These are phyloP conservation scores for Saturnia japonica DNA, from an alignment of 2,888 invertebrate species.

Conservation along the genomic window DNA sequence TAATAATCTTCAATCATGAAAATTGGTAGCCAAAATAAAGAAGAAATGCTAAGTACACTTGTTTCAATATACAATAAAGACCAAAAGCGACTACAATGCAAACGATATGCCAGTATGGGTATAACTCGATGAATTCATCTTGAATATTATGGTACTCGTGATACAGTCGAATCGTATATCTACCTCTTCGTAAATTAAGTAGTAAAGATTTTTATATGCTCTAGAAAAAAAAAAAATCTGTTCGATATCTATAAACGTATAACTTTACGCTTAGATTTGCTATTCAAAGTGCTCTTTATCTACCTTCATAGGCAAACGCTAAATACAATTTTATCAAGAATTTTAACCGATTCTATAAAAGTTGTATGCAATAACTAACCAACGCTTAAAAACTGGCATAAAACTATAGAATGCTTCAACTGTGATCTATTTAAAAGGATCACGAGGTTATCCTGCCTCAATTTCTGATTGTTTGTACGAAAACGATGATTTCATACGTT, in stretches of 20 bases:
- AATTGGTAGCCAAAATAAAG: no score
- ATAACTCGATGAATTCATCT: no score
- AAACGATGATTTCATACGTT: not conserved
- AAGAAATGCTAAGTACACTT: no score
- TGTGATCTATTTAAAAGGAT: not conserved
- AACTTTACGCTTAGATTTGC: not conserved
- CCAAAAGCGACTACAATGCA: no score
- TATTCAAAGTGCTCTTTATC: not conserved
- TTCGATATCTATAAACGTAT: not conserved
- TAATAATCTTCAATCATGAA: no score
- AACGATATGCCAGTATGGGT: no score
- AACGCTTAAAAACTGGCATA: not conserved
- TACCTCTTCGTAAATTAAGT: not conserved
- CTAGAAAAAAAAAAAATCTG: not conserved
- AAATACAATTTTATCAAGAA: not conserved
- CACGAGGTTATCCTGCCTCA: not conserved
- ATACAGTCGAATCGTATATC: not conserved
- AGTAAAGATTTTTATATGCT: not conserved
- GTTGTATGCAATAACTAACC: not conserved
- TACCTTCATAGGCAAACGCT: not conserved
- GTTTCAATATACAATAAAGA: no score
- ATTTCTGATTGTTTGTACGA: not conserved
- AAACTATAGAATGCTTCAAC: not conserved
- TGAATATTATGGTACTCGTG: not conserved
- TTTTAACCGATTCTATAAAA: no score